phyloP scores from a whole-genome alignment of 1,140 invertebrate genomes.

The Psilanteris sp. region DNA sequence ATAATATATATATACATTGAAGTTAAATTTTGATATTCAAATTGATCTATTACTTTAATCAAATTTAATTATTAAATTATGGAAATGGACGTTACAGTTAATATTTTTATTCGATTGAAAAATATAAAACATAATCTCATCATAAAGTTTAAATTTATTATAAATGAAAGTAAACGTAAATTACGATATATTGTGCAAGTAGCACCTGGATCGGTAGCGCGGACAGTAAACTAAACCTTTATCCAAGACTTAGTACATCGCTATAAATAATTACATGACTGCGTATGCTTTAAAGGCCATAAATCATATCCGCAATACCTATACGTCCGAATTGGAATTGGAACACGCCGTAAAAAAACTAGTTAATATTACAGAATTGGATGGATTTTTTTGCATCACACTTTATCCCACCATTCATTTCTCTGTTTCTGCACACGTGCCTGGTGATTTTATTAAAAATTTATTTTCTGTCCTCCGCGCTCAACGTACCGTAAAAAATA shows the following conservation, averaged over 20 bases:
- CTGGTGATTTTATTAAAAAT: conserved; percentile 30
- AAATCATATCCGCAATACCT: conserved; percentile 40
- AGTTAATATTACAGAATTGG: conserved; percentile 32
- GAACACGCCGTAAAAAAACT: conserved; percentile 20
- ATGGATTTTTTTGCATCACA: conserved; percentile 9
- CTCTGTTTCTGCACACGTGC: background rate
- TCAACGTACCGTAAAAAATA: conserved; percentile 20
- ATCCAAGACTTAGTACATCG: conserved; percentile 26
- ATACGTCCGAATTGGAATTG: conserved; percentile 11
- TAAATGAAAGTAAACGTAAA: no score
- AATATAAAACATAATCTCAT: no score
- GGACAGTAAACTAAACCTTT: conserved; percentile 32
- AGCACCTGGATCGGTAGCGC: background rate
- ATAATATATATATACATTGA: no score
- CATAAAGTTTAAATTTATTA: no score
- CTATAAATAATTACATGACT: conserved; percentile 34
- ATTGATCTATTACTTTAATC: no score
- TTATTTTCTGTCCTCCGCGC: background rate
- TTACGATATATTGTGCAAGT: no score
- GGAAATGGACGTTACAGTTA: no score
- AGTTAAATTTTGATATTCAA: no score
- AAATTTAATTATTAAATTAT: no score
- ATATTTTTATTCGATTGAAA: no score
- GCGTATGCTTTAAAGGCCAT: conserved; percentile 37
- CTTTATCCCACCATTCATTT: no score